A percentile compares a stretch with the other conserved stretches of the same genome.
Conservation (phyloP, 1,140 invertebrate species). For the Ladona fulva region DNA sequence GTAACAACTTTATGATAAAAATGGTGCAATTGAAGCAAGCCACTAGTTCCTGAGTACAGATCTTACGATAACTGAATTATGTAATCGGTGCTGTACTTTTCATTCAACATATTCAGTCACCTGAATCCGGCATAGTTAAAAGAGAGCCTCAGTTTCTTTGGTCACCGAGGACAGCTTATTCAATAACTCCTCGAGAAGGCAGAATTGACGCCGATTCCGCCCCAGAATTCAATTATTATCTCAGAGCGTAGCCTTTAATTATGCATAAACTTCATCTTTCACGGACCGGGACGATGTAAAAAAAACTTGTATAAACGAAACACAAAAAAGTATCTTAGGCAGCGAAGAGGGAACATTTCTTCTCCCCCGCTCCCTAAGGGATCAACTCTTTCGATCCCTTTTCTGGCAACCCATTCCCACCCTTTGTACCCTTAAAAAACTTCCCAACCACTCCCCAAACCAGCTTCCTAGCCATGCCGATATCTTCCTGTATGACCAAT, state of each 20-base stretch:
- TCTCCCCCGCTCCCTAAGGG: neutral
- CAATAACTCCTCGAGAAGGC: neutral
- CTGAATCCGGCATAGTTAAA: no score
- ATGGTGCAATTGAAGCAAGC: no score
- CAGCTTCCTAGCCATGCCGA: no score
- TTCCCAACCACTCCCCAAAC: no score
- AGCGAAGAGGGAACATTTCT: neutral
- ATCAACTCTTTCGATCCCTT: slow-evolving; percentile 7
- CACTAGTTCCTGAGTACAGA: no score
- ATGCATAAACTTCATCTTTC: slow-evolving; percentile 10
- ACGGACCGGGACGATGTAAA: neutral
- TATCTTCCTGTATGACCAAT: no score
- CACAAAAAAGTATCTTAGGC: slow-evolving; percentile 6
- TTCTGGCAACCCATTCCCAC: neutral
- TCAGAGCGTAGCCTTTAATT: neutral
- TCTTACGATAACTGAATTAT: no score
- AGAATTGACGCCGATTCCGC: neutral
- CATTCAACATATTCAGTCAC: no score
- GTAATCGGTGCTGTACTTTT: no score
- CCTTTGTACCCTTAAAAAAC: neutral
- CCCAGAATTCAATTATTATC: slow-evolving; percentile 2
- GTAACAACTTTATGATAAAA: no score
- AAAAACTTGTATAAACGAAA: neutral
- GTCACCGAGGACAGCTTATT: neutral
- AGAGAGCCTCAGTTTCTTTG: no score